Evolutionary conservation across 2,888 invertebrate genomes (phyloP), one percentile per base, ranked within the genome.

Genomic region (Metacarcinus magister): DNA sequence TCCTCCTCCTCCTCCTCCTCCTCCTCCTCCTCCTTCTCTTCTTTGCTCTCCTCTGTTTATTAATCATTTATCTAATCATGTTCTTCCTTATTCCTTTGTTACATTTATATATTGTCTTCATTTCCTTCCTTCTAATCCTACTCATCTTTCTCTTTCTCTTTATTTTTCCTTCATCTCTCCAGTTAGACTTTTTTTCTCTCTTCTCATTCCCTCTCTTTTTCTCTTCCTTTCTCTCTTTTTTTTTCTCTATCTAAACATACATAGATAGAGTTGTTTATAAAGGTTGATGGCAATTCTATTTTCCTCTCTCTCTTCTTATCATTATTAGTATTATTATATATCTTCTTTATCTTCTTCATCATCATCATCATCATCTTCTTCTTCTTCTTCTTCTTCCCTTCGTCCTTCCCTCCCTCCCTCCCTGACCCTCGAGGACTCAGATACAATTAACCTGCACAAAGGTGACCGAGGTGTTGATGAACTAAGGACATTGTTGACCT

Each of bases 1-100:
- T n/a, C 91, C 32, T 44, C 91, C 32, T 91, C 91, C 94, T 54
- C 60, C 28, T 32, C 28, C 90, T 90, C 39, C 93, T 54, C n/a
- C 23, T 13, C 44, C 75, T 32, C 75, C 32, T 60, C 39, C 48
- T 54, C 46, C 7, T 19, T 28, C 75, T 75, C 28, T 28, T 75
- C 16, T 10, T 28, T 13, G 5, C 54, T 10, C 75, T 75, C 28
- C 75, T 16, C 28, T 28, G 10, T 75, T 75, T 75, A 13, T 67
- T 19, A 23, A 2, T 67, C 19, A n/a, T 67, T 67, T 67, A 67
- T 19, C 23, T 67, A n/a, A 23, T 67, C 67, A 67, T n/a, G 7
- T 32, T 32, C 0, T 82, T 67, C 19, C 19, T 67, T 67, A 3
- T 67, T 23, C 19, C 19, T 67, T 23, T 23, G 3, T 67, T 23